Percentiles rank a stretch among this genome's conserved stretches.
Evolutionary conservation across 2,113 vertebrate genomes (phyloP).

Genomic region (Bungarus multicinctus): DNA sequence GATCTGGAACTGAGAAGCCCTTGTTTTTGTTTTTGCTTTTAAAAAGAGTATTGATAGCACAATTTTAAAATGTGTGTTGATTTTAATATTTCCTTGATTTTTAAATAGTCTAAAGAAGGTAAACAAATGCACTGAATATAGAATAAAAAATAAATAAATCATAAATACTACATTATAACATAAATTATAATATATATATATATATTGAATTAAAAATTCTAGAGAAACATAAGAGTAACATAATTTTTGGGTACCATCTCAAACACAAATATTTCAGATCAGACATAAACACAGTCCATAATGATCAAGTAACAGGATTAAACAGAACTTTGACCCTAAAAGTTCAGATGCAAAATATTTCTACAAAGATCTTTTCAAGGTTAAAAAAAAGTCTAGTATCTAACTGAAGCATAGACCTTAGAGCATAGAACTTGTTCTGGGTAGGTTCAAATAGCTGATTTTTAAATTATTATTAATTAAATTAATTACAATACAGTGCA

Average conservation of each 20-base stretch:
- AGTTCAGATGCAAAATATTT: conserved; percentile 16
- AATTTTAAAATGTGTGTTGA: neutral
- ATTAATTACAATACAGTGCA: neutral
- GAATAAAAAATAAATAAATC: neutral
- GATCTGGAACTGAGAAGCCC: neutral
- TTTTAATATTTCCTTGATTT: neutral
- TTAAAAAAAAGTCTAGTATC: neutral
- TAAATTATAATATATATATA: neutral
- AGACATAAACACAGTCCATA: neutral
- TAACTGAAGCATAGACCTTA: neutral
- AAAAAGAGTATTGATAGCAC: neutral
- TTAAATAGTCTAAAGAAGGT: neutral
- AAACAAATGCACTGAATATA: neutral
- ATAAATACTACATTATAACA: neutral
- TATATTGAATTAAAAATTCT: neutral
- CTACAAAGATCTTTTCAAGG: neutral
- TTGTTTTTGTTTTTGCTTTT: neutral
- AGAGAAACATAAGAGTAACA: neutral
- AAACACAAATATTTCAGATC: neutral
- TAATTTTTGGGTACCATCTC: neutral
- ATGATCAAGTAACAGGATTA: neutral
- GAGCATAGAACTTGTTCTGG: conserved; percentile 17
- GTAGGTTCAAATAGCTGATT: neutral
- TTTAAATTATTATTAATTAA: neutral
- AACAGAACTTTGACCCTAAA: neutral